Evolutionary conservation across 2,888 invertebrate genomes (phyloP).

Genomic region (Pseudococcus viburni): DNA sequence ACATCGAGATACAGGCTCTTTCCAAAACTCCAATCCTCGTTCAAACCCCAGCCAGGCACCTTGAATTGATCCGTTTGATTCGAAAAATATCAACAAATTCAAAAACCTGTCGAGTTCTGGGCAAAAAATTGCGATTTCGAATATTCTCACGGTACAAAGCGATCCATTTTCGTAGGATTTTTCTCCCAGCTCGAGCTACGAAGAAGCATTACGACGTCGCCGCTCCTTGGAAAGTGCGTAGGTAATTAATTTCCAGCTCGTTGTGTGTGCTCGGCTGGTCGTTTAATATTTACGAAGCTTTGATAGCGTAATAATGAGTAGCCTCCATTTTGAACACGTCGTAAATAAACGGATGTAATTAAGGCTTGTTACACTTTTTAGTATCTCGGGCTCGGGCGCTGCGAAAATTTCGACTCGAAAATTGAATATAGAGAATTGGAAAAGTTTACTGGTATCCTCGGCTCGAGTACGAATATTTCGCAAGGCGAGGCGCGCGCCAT

Average conservation of each 20-base stretch:
- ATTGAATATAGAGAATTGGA: constrained; percentile 28
- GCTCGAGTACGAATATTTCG: background rate
- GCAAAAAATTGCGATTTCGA: too few species aligned
- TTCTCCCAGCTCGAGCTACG: too few species aligned
- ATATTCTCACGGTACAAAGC: too few species aligned
- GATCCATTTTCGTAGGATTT: too few species aligned
- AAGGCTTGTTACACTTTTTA: constrained; percentile 46
- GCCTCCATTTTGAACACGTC: constrained; percentile 38
- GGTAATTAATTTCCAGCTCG: constrained; percentile 15
- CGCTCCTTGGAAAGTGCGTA: background rate
- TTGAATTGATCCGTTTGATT: too few species aligned
- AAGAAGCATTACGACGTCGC: too few species aligned
- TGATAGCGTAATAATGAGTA: constrained; percentile 52
- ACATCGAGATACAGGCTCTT: too few species aligned
- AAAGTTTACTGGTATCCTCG: background rate
- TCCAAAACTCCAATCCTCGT: too few species aligned
- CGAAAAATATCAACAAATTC: too few species aligned
- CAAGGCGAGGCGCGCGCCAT: background rate
- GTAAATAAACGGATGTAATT: constrained; percentile 52
- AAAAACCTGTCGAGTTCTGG: too few species aligned
- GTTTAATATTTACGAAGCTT: constrained; percentile 47
- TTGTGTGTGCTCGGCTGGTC: constrained; percentile 33
- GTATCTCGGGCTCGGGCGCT: background rate
- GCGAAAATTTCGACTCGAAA: background rate
- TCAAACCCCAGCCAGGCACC: too few species aligned